Conservation (phyloP, 2,888 invertebrate species). For the Cheilosia vernalis region DNA sequence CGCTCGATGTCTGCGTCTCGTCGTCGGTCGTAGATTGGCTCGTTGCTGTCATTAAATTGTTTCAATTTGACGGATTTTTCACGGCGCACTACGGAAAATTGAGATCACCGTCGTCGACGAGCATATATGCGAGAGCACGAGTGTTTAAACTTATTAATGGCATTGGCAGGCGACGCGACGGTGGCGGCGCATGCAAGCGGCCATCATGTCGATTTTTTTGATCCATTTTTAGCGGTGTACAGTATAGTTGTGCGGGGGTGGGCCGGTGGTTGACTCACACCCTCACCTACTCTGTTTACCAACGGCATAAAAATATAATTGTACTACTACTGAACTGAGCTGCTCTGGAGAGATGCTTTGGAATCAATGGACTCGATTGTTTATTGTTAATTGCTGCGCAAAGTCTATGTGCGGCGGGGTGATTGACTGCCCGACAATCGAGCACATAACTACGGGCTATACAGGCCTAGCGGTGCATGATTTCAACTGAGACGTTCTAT, state of each 20-base stretch:
- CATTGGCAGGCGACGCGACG: slow-evolving; percentile 45
- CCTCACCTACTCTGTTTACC: slow-evolving; percentile 59
- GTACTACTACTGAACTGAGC: slow-evolving; percentile 17
- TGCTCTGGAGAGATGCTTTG: slow-evolving; percentile 47
- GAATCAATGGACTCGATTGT: slow-evolving; percentile 75
- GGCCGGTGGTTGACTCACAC: slow-evolving; percentile 45
- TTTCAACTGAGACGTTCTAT: neutral
- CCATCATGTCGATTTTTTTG: slow-evolving; percentile 65
- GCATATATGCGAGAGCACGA: slow-evolving; percentile 2
- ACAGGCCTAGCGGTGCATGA: slow-evolving; percentile 19
- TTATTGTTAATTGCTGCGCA: slow-evolving; percentile 72
- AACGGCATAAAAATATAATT: slow-evolving; percentile 61
- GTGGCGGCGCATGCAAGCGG: slow-evolving; percentile 27
- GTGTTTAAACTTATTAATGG: slow-evolving; percentile 69
- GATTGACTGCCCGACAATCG: slow-evolving; percentile 74
- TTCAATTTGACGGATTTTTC: slow-evolving; percentile 73
- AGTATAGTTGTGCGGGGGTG: slow-evolving; percentile 8
- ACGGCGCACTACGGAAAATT: slow-evolving; percentile 56
- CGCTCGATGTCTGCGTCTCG: slow-evolving; percentile 10
- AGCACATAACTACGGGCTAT: slow-evolving; percentile 51
- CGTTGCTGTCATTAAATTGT: slow-evolving; percentile 61
- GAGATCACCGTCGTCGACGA: slow-evolving; percentile 62
- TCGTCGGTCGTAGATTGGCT: neutral
- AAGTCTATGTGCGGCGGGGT: slow-evolving; percentile 69
- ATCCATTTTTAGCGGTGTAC: slow-evolving; percentile 48